A percentile compares a stretch with the other conserved stretches of the same genome.
phyloP scores from a whole-genome alignment of 1,140 invertebrate species.

The Caenorhabditis brenneri region DNA sequence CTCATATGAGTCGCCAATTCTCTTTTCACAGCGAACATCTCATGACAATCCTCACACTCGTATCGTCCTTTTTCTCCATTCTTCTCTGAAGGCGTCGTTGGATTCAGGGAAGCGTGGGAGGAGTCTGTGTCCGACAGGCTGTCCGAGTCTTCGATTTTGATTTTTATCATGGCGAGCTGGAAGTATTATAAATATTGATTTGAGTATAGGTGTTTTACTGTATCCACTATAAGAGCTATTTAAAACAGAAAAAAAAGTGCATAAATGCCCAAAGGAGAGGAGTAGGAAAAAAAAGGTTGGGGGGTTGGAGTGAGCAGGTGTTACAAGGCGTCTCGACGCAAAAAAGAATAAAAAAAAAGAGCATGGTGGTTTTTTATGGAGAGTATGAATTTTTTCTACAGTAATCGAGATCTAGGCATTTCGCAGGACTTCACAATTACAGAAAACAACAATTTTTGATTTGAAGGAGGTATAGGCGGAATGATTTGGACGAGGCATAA shows the following conservation, averaged over 20 bases:
- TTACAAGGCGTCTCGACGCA: too few relatives aligned
- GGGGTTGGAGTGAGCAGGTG: too few relatives aligned
- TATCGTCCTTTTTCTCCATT: slow-evolving; percentile 66
- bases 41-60: slow-evolving; percentile 61
- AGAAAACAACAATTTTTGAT: too few relatives aligned
- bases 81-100: slow-evolving; percentile 29
- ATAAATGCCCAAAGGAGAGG: not conserved
- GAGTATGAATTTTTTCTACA: too few relatives aligned
- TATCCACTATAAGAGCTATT: too few relatives aligned
- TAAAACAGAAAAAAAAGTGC: not conserved
- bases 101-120: not conserved
- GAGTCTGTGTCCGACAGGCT: slow-evolving; percentile 1
- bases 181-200: not conserved
- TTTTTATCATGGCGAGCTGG: slow-evolving; percentile 7
- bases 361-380: too few relatives aligned
- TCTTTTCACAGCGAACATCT: slow-evolving; percentile 65
- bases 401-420: too few relatives aligned
- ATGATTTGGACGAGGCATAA: too few relatives aligned
- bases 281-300: not conserved
- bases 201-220: too few relatives aligned
- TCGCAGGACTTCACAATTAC: too few relatives aligned
- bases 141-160: slow-evolving; percentile 8
- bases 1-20: slow-evolving; percentile 78
- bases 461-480: too few relatives aligned
- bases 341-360: too few relatives aligned